These are phyloP conservation scores for Triplophysa rosa DNA, from an alignment of 2,113 vertebrate species.

Conservation along the genomic window DNA sequence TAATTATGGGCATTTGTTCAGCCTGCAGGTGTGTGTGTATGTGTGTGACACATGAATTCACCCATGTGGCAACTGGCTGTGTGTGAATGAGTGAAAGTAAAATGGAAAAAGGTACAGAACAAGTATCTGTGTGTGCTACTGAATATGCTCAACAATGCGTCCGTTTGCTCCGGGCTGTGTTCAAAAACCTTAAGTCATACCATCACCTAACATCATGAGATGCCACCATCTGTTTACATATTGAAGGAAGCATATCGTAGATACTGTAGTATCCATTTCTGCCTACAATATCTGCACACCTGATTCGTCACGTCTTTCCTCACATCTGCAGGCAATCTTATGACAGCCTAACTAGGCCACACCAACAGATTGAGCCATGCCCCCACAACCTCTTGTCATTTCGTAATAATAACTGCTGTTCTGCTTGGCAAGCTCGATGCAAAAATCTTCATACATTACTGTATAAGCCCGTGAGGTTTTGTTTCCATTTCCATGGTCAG, in stretches of 20 bases:
- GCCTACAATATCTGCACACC: slow-evolving; percentile 12
- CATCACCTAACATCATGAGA: too few relatives aligned
- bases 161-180: neutral
- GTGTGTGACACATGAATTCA: slow-evolving; percentile 28
- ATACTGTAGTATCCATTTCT: too few relatives aligned
- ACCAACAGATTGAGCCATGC: slow-evolving; percentile 39
- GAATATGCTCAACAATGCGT: slow-evolving; percentile 7
- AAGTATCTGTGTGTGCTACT: slow-evolving; percentile 12
- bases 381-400: slow-evolving; percentile 37
- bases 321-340: slow-evolving; percentile 46
- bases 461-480: neutral
- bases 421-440: slow-evolving; percentile 9
- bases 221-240: too few relatives aligned
- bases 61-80: slow-evolving; percentile 20
- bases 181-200: neutral
- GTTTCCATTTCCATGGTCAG: slow-evolving; percentile 1
- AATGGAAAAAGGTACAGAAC: neutral
- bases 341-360: slow-evolving; percentile 50
- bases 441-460: slow-evolving; percentile 25
- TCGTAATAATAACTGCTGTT: slow-evolving; percentile 31
- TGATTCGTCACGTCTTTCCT: slow-evolving; percentile 36
- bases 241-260: too few relatives aligned
- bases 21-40: slow-evolving; percentile 14
- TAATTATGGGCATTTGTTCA: slow-evolving; percentile 20
- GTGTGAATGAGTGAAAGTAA: neutral